Base-by-base conservation (phyloP, 2,888 invertebrate genomes). In the Podotricha telesiphe region DNA sequence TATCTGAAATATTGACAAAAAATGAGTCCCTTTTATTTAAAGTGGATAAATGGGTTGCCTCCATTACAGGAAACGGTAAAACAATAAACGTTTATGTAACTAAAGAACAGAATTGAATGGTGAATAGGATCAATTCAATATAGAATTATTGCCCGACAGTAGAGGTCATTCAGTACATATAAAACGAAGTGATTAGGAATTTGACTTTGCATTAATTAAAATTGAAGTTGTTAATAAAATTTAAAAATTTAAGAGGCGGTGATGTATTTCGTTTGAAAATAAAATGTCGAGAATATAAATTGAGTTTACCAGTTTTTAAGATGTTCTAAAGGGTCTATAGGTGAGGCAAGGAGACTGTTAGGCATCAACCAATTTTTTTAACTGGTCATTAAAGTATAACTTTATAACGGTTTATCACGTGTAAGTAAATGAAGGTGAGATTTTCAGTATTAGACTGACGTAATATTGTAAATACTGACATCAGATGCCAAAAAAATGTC, bases 301-400 rank as follows among this genome's bases (percentile, higher is more conserved):
- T n/a, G 20, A 42, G 42, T 15, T 7, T 42, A 2, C 10, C 20
- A 40, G 20, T 7, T 1, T 15, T 15, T 40, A 19, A 58, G 40
- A 58, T 13, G n/a, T 42, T 22, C n/a, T 22, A 58, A 22, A 59
- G 59, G 59, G n/a, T 22, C 22, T 10, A 58, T 42, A 11, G 22
- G 45, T 0, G 10, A 68, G 66, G 69, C 58, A 53, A 55, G 74
- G 74, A 75, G 74, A 68, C 59, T 75, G 0, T 67, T 74, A 67
- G 73, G 66, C 66, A 80, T 82, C 73, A 75, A 79, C 81, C 78
- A 79, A 76, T 74, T 73, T 71, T n/a, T 78, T 70, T 77, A 76
- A 78, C 77, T 79, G 78, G 71, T 70, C 78, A 76, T 73, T 79
- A 76, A 74, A 74, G 74, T 76, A 76, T 74, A 73, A 56, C 10